These are phyloP conservation scores for Sympetrum striolatum DNA, from an alignment of 2,888 invertebrate genomes.

Conservation along the genomic window DNA sequence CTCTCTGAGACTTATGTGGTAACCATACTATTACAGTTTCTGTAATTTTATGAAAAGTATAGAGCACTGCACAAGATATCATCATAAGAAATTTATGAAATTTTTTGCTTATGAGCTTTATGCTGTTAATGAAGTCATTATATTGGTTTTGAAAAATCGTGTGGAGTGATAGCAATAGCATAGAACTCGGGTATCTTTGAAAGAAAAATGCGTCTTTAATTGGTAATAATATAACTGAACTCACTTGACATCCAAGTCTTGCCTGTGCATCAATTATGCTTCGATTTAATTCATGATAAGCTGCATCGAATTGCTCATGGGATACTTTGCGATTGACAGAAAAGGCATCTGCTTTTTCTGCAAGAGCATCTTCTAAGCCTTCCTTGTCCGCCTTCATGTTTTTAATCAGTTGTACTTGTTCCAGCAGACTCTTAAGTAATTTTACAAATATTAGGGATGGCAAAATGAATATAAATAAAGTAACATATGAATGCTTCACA, in stretches of 20 bases:
- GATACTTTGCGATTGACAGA: constrained; percentile 76
- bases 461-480: background rate
- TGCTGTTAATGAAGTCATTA: too few relatives aligned
- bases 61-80: too few relatives aligned
- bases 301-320: constrained; percentile 73
- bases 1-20: too few relatives aligned
- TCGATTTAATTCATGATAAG: constrained; percentile 70
- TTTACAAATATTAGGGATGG: background rate
- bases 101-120: too few relatives aligned
- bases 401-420: constrained; percentile 72
- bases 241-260: constrained; percentile 68
- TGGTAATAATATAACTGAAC: constrained; percentile 44
- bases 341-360: constrained; percentile 76
- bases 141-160: too few relatives aligned
- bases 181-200: too few relatives aligned
- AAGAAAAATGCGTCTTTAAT: background rate
- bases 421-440: constrained; percentile 64
- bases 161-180: too few relatives aligned
- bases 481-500: constrained; percentile 44
- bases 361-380: constrained; percentile 74
- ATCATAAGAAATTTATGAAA: too few relatives aligned
- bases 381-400: constrained; percentile 73
- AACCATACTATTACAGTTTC: too few relatives aligned
- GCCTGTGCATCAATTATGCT: constrained; percentile 70
- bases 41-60: too few relatives aligned